These are phyloP conservation scores for Phyllotreta cruciferae DNA, from an alignment of 2,888 invertebrate species.

Conservation along the genomic window DNA sequence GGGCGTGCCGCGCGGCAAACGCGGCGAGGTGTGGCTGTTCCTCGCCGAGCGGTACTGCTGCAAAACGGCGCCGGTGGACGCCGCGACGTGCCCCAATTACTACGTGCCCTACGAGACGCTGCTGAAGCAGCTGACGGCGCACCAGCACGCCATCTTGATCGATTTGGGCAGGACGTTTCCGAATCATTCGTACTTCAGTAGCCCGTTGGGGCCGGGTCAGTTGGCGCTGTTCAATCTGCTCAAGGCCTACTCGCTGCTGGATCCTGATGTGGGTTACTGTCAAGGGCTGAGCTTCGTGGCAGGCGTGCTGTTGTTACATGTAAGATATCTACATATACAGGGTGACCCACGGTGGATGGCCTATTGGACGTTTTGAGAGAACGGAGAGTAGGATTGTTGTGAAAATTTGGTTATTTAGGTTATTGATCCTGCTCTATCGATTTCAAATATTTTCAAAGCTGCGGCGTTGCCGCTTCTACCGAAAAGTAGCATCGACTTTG, in stretches of 20 bases:
- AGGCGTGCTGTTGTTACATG: slow-evolving; percentile 90
- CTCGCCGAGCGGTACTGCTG: slow-evolving; percentile 83
- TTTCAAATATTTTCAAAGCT: too few relatives aligned
- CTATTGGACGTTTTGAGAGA: too few relatives aligned
- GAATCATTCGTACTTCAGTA: slow-evolving; percentile 90
- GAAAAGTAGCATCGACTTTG: too few relatives aligned
- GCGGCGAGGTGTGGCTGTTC: slow-evolving; percentile 93
- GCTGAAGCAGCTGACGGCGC: slow-evolving; percentile 86
- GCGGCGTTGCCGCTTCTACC: too few relatives aligned
- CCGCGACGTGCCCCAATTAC: slow-evolving; percentile 74
- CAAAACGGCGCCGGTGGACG: slow-evolving; percentile 75
- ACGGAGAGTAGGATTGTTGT: too few relatives aligned
- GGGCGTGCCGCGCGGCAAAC: slow-evolving; percentile 83
- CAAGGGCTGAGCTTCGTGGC: slow-evolving; percentile 97
- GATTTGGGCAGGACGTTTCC: slow-evolving; percentile 90
- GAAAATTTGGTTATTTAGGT: too few relatives aligned
- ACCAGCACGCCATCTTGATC: slow-evolving; percentile 96
- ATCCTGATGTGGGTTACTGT: slow-evolving; percentile 95
- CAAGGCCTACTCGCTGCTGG: slow-evolving; percentile 94
- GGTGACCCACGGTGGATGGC: too few relatives aligned
- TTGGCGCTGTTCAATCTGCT: slow-evolving; percentile 91
- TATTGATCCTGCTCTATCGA: too few relatives aligned
- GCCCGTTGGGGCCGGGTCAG: slow-evolving; percentile 91
- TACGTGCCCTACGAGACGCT: slow-evolving; percentile 81
- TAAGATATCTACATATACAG: slow-evolving; percentile 63